Conservation (phyloP, 2,888 invertebrate species). For the Punctoribates punctum region DNA sequence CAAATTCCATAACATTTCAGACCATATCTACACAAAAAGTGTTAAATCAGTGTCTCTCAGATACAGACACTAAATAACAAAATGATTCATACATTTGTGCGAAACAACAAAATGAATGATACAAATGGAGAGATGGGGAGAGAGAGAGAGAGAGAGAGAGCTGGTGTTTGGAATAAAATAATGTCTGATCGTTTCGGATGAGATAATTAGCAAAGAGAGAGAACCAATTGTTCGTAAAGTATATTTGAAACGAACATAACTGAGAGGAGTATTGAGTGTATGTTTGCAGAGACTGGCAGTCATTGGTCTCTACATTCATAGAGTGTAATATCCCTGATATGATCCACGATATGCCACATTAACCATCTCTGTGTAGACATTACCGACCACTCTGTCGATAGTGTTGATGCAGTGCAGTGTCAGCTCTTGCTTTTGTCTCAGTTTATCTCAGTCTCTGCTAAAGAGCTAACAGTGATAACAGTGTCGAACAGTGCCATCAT, state of each 20-base stretch:
- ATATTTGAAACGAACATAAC: not conserved
- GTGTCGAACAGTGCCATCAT: conserved; percentile 17
- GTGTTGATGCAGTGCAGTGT: conserved; percentile 23
- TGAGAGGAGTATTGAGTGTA: not conserved
- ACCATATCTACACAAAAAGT: not conserved
- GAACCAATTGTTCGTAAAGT: conserved; percentile 18
- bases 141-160: conserved; percentile 1
- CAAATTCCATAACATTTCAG: too few relatives aligned
- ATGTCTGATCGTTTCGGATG: conserved; percentile 31
- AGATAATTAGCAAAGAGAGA: conserved; percentile 24
- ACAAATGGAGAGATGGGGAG: not conserved
- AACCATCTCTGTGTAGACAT: conserved; percentile 30
- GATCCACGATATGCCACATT: conserved; percentile 18
- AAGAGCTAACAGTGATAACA: not conserved
- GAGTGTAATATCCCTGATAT: not conserved
- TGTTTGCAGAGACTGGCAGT: not conserved
- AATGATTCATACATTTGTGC: too few relatives aligned
- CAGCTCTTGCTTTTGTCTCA: not conserved
- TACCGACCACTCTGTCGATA: conserved; percentile 29
- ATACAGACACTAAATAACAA: not conserved
- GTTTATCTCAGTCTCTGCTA: not conserved
- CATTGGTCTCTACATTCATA: not conserved
- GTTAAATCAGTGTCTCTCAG: conserved; percentile 4
- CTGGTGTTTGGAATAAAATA: not conserved
- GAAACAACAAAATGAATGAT: too few relatives aligned